Evolutionary conservation across 2,888 invertebrate species (phyloP), one percentile per base, ranked within the genome.

Genomic region (Brenthis ino): DNA sequence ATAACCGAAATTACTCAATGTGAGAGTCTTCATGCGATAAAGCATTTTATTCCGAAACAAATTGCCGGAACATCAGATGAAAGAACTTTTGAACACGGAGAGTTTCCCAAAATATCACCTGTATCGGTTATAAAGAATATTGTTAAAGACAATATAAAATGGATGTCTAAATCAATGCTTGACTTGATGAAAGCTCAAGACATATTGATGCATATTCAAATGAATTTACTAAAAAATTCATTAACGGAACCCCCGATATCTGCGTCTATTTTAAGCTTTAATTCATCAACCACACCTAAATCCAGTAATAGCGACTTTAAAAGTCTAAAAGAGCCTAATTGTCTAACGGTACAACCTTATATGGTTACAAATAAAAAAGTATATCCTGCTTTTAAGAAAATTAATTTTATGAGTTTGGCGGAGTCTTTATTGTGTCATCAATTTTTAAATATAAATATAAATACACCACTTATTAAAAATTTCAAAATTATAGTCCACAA

Each of bases 1-100:
- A 68, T 73, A 54, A 50, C 63, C 37, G 67, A 70, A 60, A 28
- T 67, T 47, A 64, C 33, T 11, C 58, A 24, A 48, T 65, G 16
- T 57, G 56, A 68, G 11, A 60, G 50, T 53, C 14, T 24, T 13
- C 33, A 69, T 28, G 33, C 24, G 53, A 43, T 65, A 6, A 55
- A 57, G 24, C 56, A 54, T 13, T 64, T 67, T 4, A 47, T 65
- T 37, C 64, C 69, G 4, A 12, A 54, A 57, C 51, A 64, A 16
- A 69, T 54, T 8, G 6, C 56, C 37, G 33, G 8, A 13, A 16
- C 24, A 16, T 56, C 64, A 13, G 20, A 56, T 3, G 16, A 43
- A 8, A 51, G 43, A 33, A 13, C 12, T 16, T n/a, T 60, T 2
- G 24, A 48, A 1, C 8, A 57, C 11, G 69, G 69, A 6, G 57